phyloP scores from a whole-genome alignment of 1,140 invertebrate species.

The Sinonovacula constricta region DNA sequence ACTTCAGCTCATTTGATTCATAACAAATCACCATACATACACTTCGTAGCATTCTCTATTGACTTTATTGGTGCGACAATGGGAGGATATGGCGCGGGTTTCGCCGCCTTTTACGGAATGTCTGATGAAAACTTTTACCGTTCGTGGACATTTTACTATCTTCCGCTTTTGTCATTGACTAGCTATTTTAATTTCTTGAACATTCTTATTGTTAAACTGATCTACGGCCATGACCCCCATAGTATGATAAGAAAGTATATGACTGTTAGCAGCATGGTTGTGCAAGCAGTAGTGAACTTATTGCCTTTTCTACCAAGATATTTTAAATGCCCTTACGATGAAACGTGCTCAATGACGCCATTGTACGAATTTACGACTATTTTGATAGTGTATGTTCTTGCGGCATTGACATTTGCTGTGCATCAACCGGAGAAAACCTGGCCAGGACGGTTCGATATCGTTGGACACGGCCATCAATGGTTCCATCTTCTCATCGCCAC shows the following conservation, averaged over 20 bases:
- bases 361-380: conserved; percentile 59
- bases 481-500: conserved; percentile 77
- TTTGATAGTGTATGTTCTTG: conserved; percentile 54
- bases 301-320: conserved; percentile 61
- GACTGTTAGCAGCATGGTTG: conserved; percentile 54
- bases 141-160: conserved; percentile 35
- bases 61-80: conserved; percentile 74
- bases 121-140: conserved; percentile 54
- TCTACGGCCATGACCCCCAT: conserved; percentile 56
- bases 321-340: conserved; percentile 47
- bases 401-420: conserved; percentile 75
- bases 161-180: conserved; percentile 59
- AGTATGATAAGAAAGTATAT: conserved; percentile 59
- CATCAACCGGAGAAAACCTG: conserved; percentile 77
- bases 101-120: conserved; percentile 61
- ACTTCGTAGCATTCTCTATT: conserved; percentile 70
- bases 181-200: conserved; percentile 60
- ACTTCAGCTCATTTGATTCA: conserved; percentile 71
- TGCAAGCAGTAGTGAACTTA: conserved; percentile 54
- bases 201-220: conserved; percentile 60
- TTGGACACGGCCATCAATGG: conserved; percentile 80
- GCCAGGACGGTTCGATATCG: conserved; percentile 78
- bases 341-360: conserved; percentile 52
- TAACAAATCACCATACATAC: conserved; percentile 64
- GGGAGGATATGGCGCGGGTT: conserved; percentile 65